Base-by-base conservation (phyloP, 2,888 invertebrate species). In the Ophioninae sp. region DNA sequence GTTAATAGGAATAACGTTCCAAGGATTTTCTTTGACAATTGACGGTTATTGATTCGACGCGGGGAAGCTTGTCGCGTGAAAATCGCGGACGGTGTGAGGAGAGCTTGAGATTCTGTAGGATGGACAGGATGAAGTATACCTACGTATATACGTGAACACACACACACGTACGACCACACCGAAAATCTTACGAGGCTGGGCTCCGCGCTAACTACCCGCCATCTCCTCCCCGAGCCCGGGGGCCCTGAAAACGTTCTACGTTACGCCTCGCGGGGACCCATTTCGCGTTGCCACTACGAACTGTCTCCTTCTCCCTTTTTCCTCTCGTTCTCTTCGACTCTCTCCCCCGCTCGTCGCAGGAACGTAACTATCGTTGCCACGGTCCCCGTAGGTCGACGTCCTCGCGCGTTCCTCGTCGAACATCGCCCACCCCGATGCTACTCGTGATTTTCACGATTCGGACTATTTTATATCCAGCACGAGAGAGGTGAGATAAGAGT, bases 241-340 rank as follows among this genome's bases (percentile, higher is more conserved):
- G 91, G 91, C 90, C 91, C 91, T 90, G 91, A 91, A 91, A 91
- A 90, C 89, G 90, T 88, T 90, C 88, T 87, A 89, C 91, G 91
- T 90, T 90, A 90, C 90, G 90, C 91, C 91, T 91, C 90, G 91
- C 90, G 91, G 90, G 91, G 92, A 91, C 91, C 90, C 89, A 91
- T 91, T 91, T 91, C 91, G 89, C 90, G 91, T 89, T 89, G 77
- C 85, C 84, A 82, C 82, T 81, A 84, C 81, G 81, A 85, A 82
- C 81, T 81, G 78, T 79, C 79, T 83, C 81, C 83, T 64, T 85
- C 78, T 74, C 65, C 58, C 82, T 83, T 78, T 82, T 68, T 63
- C 69, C 75, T 85, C 78, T 74, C 65, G 63, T 79, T 76, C 82
- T 80, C 56, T 65, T 83, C 75, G 71, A 69, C 79, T 84, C 72